Evolutionary conservation across 2,113 vertebrate species (phyloP).

Genomic region (Serilophus lunatus): DNA sequence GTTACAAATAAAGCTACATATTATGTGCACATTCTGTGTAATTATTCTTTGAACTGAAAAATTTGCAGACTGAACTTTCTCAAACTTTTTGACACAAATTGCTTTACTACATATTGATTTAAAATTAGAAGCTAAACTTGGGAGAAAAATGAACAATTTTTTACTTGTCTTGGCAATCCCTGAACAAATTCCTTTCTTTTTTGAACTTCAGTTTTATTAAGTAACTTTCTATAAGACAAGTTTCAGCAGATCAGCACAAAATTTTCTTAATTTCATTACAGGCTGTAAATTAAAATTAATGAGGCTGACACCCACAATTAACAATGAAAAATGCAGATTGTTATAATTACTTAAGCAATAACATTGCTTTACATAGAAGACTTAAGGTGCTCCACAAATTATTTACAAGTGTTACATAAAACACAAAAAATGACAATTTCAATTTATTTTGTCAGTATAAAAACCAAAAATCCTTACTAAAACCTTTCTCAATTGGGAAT

Average conservation of each 20-base stretch:
- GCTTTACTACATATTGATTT: conserved; percentile 23
- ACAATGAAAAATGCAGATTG: conserved; percentile 99
- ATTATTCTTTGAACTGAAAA: conserved; percentile 48
- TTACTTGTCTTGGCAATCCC: conserved; percentile 47
- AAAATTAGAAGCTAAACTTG: conserved; percentile 44
- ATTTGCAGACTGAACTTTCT: conserved; percentile 42
- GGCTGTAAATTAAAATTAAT: conserved; percentile 99
- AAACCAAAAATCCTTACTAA: conserved; percentile 93
- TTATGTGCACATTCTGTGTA: conserved; percentile 36
- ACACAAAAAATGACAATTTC: conserved; percentile 99
- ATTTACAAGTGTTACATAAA: conserved; percentile 95
- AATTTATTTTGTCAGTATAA: conserved; percentile 99
- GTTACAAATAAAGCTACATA: conserved; percentile 12
- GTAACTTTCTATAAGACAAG: conserved; percentile 83
- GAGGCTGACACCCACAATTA: conserved; percentile 99
- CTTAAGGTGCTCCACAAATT: conserved; percentile 95
- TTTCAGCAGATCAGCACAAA: conserved; percentile 99
- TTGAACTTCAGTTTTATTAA: conserved; percentile 78
- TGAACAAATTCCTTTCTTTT: conserved; percentile 67
- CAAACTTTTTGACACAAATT: conserved; percentile 50
- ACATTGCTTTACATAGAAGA: conserved; percentile 95
- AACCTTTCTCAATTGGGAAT: conserved; percentile 99
- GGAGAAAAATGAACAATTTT: conserved; percentile 7
- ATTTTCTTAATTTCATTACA: conserved; percentile 99
- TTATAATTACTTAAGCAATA: conserved; percentile 99